A percentile compares a stretch with the other conserved stretches of the same genome.
phyloP scores from a whole-genome alignment of 2,797 vertebrate genomes.

The Onychomys leucogaster region DNA sequence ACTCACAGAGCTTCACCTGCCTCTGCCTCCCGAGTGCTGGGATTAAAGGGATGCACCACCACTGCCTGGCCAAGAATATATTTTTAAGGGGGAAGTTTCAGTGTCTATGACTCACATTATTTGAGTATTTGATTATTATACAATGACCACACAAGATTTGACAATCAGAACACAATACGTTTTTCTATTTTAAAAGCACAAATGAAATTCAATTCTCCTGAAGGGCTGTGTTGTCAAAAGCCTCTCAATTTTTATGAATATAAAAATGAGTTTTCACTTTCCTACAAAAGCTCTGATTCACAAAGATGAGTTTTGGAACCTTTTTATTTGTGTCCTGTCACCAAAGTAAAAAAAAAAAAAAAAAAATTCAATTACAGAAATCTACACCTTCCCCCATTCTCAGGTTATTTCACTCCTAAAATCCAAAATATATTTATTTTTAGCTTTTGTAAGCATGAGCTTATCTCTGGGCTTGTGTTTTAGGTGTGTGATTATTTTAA shows the following conservation, averaged over 20 bases:
- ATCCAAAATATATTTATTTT: not conserved
- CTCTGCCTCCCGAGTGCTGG: not conserved
- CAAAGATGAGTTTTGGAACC: not conserved
- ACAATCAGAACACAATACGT: slow-evolving; percentile 16
- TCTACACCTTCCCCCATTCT: not conserved
- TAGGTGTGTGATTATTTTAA: not conserved
- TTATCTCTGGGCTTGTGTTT: not conserved
- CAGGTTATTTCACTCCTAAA: not conserved
- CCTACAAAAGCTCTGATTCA: not conserved
- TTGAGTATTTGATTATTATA: slow-evolving; percentile 29
- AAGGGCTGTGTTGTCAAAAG: not conserved
- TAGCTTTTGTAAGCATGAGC: not conserved
- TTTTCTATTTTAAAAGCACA: slow-evolving; percentile 61
- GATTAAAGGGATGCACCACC: not conserved
- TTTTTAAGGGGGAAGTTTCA: not conserved
- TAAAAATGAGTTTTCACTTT: slow-evolving; percentile 12
- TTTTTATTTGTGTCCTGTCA: slow-evolving; percentile 53
- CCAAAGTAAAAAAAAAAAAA: not conserved
- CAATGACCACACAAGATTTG: not conserved
- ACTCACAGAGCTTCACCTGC: not conserved
- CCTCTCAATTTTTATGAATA: not conserved
- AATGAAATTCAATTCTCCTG: not conserved
- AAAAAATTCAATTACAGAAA: slow-evolving; percentile 53
- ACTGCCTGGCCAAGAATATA: no score
- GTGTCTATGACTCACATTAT: not conserved